Conservation (phyloP, 2,797 vertebrate species). For the Siniperca undulata region DNA sequence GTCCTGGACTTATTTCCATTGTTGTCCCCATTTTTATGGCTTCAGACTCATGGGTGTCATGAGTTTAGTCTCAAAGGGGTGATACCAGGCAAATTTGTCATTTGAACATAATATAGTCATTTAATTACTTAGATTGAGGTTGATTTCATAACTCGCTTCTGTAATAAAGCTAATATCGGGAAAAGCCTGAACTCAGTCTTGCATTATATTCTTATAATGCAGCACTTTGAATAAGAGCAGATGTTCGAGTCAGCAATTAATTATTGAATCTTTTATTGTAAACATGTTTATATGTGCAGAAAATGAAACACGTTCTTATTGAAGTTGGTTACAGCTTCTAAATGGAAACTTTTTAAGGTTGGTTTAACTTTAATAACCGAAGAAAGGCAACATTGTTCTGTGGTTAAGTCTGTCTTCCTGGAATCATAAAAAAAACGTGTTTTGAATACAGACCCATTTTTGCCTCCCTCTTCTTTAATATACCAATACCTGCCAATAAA, state of each 20-base stretch:
- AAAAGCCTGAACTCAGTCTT: slow-evolving; percentile 46
- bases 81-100: slow-evolving; percentile 20
- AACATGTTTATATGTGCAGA: slow-evolving; percentile 69
- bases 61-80: slow-evolving; percentile 26
- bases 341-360: slow-evolving; percentile 54
- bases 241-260: slow-evolving; percentile 60
- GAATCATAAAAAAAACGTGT: slow-evolving; percentile 46
- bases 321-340: slow-evolving; percentile 49
- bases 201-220: slow-evolving; percentile 51
- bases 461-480: slow-evolving; percentile 31
- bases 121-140: slow-evolving; percentile 40
- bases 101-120: slow-evolving; percentile 37
- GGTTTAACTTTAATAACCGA: slow-evolving; percentile 65
- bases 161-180: slow-evolving; percentile 60
- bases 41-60: slow-evolving; percentile 3
- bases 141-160: slow-evolving; percentile 47
- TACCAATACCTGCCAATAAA: slow-evolving; percentile 33
- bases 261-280: slow-evolving; percentile 59
- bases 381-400: slow-evolving; percentile 55
- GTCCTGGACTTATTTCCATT: not conserved
- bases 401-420: slow-evolving; percentile 46
- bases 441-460: slow-evolving; percentile 43
- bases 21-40: not conserved
- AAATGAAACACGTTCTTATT: slow-evolving; percentile 79
- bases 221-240: slow-evolving; percentile 58